These are phyloP conservation scores for Zeuzera pyrina DNA, from an alignment of 2,888 invertebrate species.

Conservation along the genomic window DNA sequence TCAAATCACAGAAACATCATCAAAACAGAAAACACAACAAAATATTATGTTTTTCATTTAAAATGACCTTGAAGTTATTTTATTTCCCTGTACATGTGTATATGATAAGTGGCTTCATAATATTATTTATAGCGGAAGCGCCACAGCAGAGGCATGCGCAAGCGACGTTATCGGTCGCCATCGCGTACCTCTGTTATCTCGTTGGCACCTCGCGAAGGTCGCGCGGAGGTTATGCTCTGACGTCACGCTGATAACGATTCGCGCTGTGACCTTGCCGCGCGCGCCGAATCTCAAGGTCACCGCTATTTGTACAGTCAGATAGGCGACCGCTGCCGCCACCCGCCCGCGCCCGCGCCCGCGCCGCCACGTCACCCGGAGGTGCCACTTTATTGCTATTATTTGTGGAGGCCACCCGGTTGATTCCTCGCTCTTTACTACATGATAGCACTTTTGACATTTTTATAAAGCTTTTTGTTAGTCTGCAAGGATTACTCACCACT, in stretches of 20 bases:
- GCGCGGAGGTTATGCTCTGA: constrained; percentile 61
- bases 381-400: constrained; percentile 52
- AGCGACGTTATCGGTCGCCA: constrained; percentile 54
- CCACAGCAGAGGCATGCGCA: constrained; percentile 16
- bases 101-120: too few relatives aligned
- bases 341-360: constrained; percentile 21
- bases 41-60: too few relatives aligned
- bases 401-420: constrained; percentile 43
- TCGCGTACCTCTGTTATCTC: constrained; percentile 53
- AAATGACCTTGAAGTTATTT: too few relatives aligned
- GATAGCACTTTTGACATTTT: too few relatives aligned
- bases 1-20: too few relatives aligned
- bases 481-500: too few relatives aligned
- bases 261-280: constrained; percentile 69
- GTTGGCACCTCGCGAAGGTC: constrained; percentile 60
- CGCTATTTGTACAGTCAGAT: constrained; percentile 68
- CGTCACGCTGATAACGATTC: constrained; percentile 71
- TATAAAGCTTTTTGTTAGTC: too few relatives aligned
- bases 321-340: constrained; percentile 29
- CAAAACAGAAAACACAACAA: too few relatives aligned
- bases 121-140: constrained; percentile 18
- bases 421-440: constrained; percentile 24
- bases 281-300: constrained; percentile 69
- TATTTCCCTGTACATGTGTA: too few relatives aligned
- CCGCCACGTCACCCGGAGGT: constrained; percentile 53